These are phyloP conservation scores for Prostheceraeus crozeri DNA, from an alignment of 2,888 invertebrate species.

Conservation along the genomic window DNA sequence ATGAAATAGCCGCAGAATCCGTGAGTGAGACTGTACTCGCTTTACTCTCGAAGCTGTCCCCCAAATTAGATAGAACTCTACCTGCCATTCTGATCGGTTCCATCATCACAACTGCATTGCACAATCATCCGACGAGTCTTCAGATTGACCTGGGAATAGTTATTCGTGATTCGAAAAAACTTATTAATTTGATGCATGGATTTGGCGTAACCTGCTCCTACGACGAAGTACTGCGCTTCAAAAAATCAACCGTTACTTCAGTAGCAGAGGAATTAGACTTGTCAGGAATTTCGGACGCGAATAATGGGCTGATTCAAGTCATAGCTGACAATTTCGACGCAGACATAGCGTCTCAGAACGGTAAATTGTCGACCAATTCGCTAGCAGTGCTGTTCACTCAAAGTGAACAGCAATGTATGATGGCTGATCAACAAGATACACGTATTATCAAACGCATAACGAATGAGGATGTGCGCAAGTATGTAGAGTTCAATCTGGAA, in stretches of 20 bases:
- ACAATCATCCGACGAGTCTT: slow-evolving; percentile 15
- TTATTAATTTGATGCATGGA: slow-evolving; percentile 18
- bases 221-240: slow-evolving; percentile 42
- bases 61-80: slow-evolving; percentile 2
- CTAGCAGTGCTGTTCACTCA: slow-evolving; percentile 37
- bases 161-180: slow-evolving; percentile 15
- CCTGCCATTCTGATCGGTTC: slow-evolving; percentile 26
- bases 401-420: no score
- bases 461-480: slow-evolving; percentile 15
- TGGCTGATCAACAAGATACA: no score
- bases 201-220: slow-evolving; percentile 41
- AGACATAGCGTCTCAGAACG: slow-evolving; percentile 39
- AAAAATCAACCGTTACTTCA: slow-evolving; percentile 41
- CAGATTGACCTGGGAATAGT: slow-evolving; percentile 32
- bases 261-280: not conserved
- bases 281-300: slow-evolving; percentile 25
- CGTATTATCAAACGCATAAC: not conserved
- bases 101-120: slow-evolving; percentile 27
- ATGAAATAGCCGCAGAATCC: not conserved
- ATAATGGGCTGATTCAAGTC: slow-evolving; percentile 36
- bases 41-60: not conserved
- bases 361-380: slow-evolving; percentile 38
- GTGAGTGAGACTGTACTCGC: not conserved
- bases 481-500: slow-evolving; percentile 25
- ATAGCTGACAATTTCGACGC: slow-evolving; percentile 41